phyloP scores from a whole-genome alignment of 1,140 invertebrate genomes.

The Aphaenogaster ashmeadi region DNA sequence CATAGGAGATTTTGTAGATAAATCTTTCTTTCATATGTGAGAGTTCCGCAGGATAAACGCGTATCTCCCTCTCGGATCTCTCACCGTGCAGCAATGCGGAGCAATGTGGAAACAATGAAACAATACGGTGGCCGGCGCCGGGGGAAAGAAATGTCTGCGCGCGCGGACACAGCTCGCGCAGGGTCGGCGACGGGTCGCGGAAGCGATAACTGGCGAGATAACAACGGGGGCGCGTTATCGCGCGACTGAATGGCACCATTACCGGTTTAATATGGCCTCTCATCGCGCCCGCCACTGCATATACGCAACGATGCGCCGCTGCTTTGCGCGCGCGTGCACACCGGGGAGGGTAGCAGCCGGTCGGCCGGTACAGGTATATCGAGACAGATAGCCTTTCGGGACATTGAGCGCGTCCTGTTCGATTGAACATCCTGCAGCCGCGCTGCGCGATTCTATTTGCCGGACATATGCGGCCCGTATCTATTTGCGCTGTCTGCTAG shows the following conservation, averaged over 20 bases:
- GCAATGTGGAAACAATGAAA: neutral
- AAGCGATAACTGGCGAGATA: constrained; percentile 55
- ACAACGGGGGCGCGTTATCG: constrained; percentile 57
- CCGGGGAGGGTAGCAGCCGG: constrained; percentile 27
- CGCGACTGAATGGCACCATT: constrained; percentile 73
- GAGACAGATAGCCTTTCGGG: constrained; percentile 85
- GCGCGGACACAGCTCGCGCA: neutral
- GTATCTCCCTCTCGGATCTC: neutral
- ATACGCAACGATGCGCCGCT: constrained; percentile 64
- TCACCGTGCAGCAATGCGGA: neutral
- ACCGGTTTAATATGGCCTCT: constrained; percentile 76
- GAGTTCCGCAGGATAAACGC: neutral
- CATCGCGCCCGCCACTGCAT: constrained; percentile 67
- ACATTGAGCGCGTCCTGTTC: constrained; percentile 83
- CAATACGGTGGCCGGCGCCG: neutral
- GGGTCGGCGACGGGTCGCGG: constrained; percentile 16
- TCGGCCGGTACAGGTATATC: constrained; percentile 72
- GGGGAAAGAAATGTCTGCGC: constrained; percentile 38
- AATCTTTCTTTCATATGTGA: neutral
- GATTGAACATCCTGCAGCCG: constrained; percentile 80
- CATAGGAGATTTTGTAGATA: neutral
- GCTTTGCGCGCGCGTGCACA: constrained; percentile 10
- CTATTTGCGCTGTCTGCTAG: constrained; percentile 71
- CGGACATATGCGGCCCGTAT: constrained; percentile 75
- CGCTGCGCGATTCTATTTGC: constrained; percentile 80